phyloP scores from a whole-genome alignment of 2,113 vertebrate genomes.

The Petromus typicus region DNA sequence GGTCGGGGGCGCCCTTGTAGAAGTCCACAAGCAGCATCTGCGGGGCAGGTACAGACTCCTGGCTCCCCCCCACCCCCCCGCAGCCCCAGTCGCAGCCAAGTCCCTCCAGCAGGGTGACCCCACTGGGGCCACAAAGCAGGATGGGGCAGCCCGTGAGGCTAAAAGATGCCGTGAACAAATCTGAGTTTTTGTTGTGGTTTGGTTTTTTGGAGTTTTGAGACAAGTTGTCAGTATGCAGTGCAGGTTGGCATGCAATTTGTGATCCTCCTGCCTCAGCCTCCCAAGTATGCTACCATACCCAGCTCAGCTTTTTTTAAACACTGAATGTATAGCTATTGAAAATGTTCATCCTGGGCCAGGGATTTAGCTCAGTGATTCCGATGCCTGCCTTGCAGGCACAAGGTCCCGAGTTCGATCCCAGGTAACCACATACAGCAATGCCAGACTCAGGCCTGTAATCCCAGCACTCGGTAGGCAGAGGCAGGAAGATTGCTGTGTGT shows the following conservation, averaged over 20 bases:
- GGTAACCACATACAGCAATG: too few relatives aligned
- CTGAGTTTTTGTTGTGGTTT: neutral
- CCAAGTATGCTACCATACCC: neutral
- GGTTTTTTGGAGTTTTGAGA: neutral
- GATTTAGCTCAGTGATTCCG: neutral
- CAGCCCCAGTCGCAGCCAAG: neutral
- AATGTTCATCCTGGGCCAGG: too few relatives aligned
- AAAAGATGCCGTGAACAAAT: neutral
- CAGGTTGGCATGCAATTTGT: neutral
- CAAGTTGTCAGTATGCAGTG: neutral
- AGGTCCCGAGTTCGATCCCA: neutral
- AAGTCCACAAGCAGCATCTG: slow-evolving; percentile 96
- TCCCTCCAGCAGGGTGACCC: neutral
- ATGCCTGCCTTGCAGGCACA: neutral
- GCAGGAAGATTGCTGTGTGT: too few relatives aligned
- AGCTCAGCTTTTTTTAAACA: neutral
- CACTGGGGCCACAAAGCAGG: neutral
- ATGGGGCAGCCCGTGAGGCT: neutral
- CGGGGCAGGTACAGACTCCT: fast-evolving
- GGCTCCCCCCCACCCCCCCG: fast-evolving
- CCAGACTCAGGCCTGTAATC: too few relatives aligned
- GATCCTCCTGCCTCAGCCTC: neutral
- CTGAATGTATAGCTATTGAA: neutral
- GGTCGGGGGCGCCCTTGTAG: slow-evolving; percentile 94
- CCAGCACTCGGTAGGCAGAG: too few relatives aligned